Conservation (phyloP, 2,113 vertebrate genomes). For the Thomomys bottae region DNA sequence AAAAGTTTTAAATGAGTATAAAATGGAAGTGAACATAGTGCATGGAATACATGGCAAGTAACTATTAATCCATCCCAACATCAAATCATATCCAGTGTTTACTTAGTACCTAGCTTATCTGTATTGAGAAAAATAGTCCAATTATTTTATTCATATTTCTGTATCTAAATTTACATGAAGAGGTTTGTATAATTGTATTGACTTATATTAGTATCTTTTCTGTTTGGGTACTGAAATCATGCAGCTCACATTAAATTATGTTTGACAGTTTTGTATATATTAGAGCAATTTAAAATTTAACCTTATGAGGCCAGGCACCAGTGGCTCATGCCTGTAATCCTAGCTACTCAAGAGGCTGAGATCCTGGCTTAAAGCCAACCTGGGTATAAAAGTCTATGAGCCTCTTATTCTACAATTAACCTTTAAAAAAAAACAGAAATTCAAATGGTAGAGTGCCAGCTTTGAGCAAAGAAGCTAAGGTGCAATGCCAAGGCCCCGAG, state of each 20-base stretch:
- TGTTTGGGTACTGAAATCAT: not conserved
- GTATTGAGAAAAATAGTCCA: not conserved
- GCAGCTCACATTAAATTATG: not conserved
- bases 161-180: not conserved
- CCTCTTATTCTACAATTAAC: no score
- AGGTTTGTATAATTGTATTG: not conserved
- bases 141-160: constrained; percentile 22
- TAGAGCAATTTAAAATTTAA: not conserved
- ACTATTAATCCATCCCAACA: constrained; percentile 25
- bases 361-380: no score
- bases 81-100: not conserved
- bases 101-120: not conserved
- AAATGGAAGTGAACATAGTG: not conserved
- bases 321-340: no score
- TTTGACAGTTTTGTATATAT: not conserved
- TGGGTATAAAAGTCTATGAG: no score
- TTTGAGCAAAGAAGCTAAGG: no score
- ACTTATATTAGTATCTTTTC: not conserved
- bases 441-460: no score
- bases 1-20: not conserved
- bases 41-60: not conserved
- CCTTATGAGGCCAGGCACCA: no score
- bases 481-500: no score
- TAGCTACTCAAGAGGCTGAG: no score
- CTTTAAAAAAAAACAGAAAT: no score